Base-by-base conservation (phyloP, 1,140 invertebrate species). In the Hylyphantes graminicola region DNA sequence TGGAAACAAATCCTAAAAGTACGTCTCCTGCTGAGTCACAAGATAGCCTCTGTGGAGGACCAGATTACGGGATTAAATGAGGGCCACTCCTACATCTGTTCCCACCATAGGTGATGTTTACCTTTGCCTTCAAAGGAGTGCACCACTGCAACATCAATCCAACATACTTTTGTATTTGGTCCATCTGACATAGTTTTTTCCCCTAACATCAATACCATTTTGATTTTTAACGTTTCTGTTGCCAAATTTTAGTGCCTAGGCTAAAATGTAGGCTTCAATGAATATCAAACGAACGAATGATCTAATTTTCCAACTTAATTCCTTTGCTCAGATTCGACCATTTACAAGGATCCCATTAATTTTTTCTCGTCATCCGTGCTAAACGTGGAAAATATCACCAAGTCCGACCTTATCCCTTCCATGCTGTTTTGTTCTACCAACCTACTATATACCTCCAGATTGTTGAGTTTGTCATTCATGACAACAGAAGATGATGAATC, bases 391-490 rank as follows among this genome's bases (percentile, higher is more conserved):
- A 21, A 70, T 51, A 70, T 53, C 68, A 70, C 15, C 67, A 17
- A 53, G 5, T 50, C 17, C 19, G 19, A 50, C 17, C 61, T 17
- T 54, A 65, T 65, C 35, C 48, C 48, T 21, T 50, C 55, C 61
- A 59, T 17, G 54, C 67, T 65, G 80, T 73, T 83, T 83, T 65
- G 80, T 65, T 74, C 79, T 55, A 64, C 55, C 63, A n/a, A 35
- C 35, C 35, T 35, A 35, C 35, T 35, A 35, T 35, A 35, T 35
- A 35, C 35, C 35, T 35, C 65, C 35, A 83, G 80, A 83, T 74
- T 83, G 79, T 72, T 81, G 68, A 72, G 79, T 61, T 81, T 73
- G 80, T 83, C 80, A 83, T 83, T 83, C 72, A 83, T 83, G 70
- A 83, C 74, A 73, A 80, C 61, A 83, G 61, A 17, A 35, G 61